Percentiles rank a stretch among this genome's conserved stretches.
These are phyloP conservation scores for Caenorhabditis wallacei DNA, from an alignment of 2,888 invertebrate genomes.

Conservation along the genomic window DNA sequence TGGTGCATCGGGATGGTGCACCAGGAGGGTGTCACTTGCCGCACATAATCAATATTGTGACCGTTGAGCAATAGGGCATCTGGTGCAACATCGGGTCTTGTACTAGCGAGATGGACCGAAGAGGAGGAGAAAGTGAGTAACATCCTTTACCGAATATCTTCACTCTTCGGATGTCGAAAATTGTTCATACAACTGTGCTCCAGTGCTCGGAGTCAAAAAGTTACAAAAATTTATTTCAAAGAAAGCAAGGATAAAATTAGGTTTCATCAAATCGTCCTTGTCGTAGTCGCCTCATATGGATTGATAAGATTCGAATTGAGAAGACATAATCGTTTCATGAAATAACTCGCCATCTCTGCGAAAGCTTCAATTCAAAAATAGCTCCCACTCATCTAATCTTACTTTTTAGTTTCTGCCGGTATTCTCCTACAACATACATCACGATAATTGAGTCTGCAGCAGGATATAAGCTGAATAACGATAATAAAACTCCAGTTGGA, in stretches of 20 bases:
- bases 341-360: background rate
- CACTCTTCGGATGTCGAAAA: too few species aligned
- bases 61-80: too few species aligned
- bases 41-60: too few species aligned
- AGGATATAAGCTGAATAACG: constrained; percentile 27
- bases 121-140: too few species aligned
- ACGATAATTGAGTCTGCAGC: constrained; percentile 30
- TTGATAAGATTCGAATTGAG: background rate
- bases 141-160: too few species aligned
- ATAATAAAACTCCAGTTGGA: constrained; percentile 30
- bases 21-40: too few species aligned
- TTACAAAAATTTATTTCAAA: too few species aligned
- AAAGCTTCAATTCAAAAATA: background rate
- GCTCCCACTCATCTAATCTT: background rate
- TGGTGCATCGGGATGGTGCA: too few species aligned
- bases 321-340: background rate
- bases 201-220: too few species aligned
- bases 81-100: too few species aligned
- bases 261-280: background rate
- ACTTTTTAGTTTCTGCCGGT: constrained; percentile 12
- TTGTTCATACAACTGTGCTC: too few species aligned
- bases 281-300: background rate
- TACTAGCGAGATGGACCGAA: too few species aligned
- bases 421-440: constrained; percentile 34
- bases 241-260: background rate